phyloP scores from a whole-genome alignment of 30 jellyfish, hydroid and myxozoan genomes.

The Aurelia aurita region DNA sequence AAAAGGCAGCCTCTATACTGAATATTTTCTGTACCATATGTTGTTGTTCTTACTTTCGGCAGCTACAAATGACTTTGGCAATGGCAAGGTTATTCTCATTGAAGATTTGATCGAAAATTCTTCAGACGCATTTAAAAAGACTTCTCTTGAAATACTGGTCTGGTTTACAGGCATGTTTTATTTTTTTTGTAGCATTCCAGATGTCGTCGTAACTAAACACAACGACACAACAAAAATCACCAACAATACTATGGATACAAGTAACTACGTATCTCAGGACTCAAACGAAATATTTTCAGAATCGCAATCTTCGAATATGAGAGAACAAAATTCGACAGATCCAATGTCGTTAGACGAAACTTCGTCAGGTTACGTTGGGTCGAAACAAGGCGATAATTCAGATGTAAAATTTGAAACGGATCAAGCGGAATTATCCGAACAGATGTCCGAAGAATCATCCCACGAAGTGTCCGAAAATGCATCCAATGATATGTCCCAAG shows the following conservation, averaged over 20 bases:
- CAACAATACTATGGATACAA: slow-evolving; percentile 46
- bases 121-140: no score
- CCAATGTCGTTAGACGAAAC: neutral
- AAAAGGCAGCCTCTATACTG: no score
- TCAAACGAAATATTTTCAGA: slow-evolving; percentile 43
- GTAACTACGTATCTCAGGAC: slow-evolving; percentile 68
- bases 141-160: no score
- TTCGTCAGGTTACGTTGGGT: neutral
- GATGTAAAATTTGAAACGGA: neutral
- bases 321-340: neutral
- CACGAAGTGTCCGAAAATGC: neutral
- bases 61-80: no score
- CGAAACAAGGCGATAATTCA: neutral
- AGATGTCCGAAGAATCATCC: neutral
- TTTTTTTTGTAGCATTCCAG: slow-evolving; percentile 33
- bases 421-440: neutral
- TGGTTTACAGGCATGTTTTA: neutral
- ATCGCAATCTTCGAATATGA: slow-evolving; percentile 1
- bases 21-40: no score
- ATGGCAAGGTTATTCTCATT: no score
- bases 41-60: no score
- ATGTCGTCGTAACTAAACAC: neutral
- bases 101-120: no score
- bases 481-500: slow-evolving; percentile 34
- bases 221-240: neutral